Percentiles rank a stretch among this genome's conserved stretches.
phyloP scores from a whole-genome alignment of 64 coral and sea anemone species.

The Dendrophyllia cribrosa region DNA sequence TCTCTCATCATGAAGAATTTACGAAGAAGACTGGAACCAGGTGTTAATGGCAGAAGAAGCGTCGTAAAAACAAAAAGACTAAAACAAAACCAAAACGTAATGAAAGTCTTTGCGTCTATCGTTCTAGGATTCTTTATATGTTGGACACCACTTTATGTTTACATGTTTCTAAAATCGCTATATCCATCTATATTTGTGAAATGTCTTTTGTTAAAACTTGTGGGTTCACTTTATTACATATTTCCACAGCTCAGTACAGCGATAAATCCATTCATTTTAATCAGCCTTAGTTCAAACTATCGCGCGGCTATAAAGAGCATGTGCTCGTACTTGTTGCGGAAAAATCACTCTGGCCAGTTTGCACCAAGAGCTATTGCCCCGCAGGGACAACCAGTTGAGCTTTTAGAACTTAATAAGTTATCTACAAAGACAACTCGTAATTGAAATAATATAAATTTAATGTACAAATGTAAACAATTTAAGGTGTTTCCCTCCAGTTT shows the following conservation, averaged over 20 bases:
- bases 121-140: neutral
- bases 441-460: too few species aligned
- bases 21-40: neutral
- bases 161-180: slow-evolving; percentile 1
- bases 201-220: slow-evolving; percentile 7
- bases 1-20: neutral
- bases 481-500: too few species aligned
- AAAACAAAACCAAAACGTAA: slow-evolving; percentile 3
- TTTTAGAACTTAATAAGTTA: neutral
- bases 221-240: slow-evolving; percentile 7
- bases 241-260: slow-evolving; percentile 6
- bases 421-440: too few species aligned
- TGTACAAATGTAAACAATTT: too few species aligned
- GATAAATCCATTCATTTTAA: slow-evolving; percentile 19
- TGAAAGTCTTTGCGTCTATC: slow-evolving; percentile 3
- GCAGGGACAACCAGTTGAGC: neutral
- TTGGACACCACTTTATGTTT: slow-evolving; percentile 16
- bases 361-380: neutral
- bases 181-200: neutral
- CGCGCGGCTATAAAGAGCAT: neutral
- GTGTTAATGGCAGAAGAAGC: too few species aligned
- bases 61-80: neutral
- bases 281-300: neutral
- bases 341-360: neutral
- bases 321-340: neutral